Evolutionary conservation across 2,797 vertebrate species (phyloP).

Genomic region (Prunella strophiata): DNA sequence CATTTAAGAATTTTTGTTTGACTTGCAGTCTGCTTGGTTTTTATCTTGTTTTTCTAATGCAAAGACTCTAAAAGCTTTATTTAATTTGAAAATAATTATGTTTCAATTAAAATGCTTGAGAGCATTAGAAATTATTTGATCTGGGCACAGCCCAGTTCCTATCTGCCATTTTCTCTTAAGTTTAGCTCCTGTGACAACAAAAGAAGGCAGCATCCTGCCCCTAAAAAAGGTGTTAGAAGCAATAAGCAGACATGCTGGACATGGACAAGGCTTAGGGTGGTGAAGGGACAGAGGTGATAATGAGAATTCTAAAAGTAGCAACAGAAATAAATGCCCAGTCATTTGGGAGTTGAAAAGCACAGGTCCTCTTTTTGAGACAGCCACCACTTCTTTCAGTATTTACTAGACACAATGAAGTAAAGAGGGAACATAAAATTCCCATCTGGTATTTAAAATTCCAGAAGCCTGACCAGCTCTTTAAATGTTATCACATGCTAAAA

Average conservation of each 20-base stretch:
- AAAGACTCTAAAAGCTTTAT: not conserved
- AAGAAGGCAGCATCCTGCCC: not conserved
- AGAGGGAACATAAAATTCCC: not conserved
- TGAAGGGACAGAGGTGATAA: not conserved
- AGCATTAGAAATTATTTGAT: not conserved
- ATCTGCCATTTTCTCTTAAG: not conserved
- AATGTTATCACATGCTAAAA: not conserved
- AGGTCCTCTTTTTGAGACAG: not conserved
- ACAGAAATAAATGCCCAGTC: not conserved
- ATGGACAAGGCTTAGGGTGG: not conserved
- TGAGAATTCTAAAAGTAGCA: not conserved
- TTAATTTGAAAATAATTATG: not conserved
- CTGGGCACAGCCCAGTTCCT: not conserved
- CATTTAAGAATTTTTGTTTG: not conserved
- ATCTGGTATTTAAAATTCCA: slow-evolving; percentile 15
- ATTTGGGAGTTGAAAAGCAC: not conserved
- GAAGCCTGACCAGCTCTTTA: not conserved
- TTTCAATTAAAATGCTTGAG: not conserved
- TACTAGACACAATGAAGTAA: not conserved
- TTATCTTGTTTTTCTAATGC: not conserved
- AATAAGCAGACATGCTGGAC: not conserved
- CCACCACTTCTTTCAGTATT: not conserved
- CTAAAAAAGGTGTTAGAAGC: not conserved
- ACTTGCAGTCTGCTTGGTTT: not conserved
- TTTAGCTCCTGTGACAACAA: not conserved